Base-by-base conservation (phyloP, 2,888 invertebrate species). In the Carpatolechia fugitivella region DNA sequence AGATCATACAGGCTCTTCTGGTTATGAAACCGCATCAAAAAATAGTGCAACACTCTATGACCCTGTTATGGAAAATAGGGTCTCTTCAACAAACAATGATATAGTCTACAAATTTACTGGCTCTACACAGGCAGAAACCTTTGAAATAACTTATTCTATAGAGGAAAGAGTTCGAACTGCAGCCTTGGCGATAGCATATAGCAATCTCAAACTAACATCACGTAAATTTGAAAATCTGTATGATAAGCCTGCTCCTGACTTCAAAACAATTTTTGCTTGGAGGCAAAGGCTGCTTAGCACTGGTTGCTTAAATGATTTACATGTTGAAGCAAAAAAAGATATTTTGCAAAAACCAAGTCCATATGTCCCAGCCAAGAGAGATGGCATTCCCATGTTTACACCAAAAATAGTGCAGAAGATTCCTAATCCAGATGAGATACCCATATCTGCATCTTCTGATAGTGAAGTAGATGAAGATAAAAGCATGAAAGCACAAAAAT, bases 181-280 rank as follows among this genome's bases (percentile, higher is more conserved):
- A 55, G 89, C 90, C 36, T 84, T 74, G 74, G 89, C 90, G 30
- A 78, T 91, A 62, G 80, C 78, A 14, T 85, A 86, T 58, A 84
- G 82, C 58, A 91, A 90, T 56, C 90, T 90, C 60, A 86, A 78
- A 74, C 78, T 82, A n/a, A 85, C 78, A 51, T 75, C 84, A 51
- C 77, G 82, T 0, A 84, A 77, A 63, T 91, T 91, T 81, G 82
- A 89, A 69, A 59, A 70, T 33, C 38, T 76, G 8, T 87, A 71
- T 73, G 82, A 83, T 50, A 91, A 91, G 71, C 87, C 86, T 38
- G 89, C 90, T 50, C 91, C 91, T 40, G 89, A 90, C 68, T 89
- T 85, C 57, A 82, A 89, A 66, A 90, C 89, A 41, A 85, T 91
- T 59, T 91, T 87, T 80, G 70, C 72, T 31, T 90, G 88, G 90